These are phyloP conservation scores for Plebejus melissa DNA, from an alignment of 2,888 invertebrate genomes.

Conservation along the genomic window DNA sequence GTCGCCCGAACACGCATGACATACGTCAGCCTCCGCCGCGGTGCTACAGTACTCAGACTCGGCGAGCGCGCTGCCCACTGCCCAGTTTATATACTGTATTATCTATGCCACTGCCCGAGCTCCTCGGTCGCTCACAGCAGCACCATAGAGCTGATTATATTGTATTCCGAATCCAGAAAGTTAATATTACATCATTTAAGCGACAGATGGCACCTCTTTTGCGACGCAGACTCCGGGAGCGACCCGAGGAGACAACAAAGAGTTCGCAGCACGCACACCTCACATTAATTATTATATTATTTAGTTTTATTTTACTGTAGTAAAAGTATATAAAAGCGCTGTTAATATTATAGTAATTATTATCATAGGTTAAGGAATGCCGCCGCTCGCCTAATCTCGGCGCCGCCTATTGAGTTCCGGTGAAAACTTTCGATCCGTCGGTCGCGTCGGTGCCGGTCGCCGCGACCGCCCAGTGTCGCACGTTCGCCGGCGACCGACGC, in stretches of 20 bases:
- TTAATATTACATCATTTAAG: background rate
- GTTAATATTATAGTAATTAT: slow-evolving; percentile 19
- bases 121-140: background rate
- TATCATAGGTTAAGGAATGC: slow-evolving; percentile 25
- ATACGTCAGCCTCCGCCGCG: slow-evolving; percentile 10
- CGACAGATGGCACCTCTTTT: background rate
- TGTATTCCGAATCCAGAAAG: background rate
- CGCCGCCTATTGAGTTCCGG: slow-evolving; percentile 18
- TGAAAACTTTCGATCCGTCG: slow-evolving; percentile 16
- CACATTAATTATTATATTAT: slow-evolving; percentile 5
- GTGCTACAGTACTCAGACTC: slow-evolving; percentile 11
- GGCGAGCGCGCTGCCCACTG: background rate
- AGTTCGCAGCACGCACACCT: background rate
- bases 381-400: background rate
- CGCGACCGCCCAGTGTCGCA: background rate
- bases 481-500: slow-evolving; percentile 31
- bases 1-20: slow-evolving; percentile 21
- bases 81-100: background rate
- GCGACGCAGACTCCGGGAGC: background rate
- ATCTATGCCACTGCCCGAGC: background rate
- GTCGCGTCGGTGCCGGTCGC: slow-evolving; percentile 22
- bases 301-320: slow-evolving; percentile 18
- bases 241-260: background rate
- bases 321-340: slow-evolving; percentile 28
- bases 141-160: background rate